Evolutionary conservation across 2,888 invertebrate species (phyloP), one percentile per base, ranked within the genome.

Genomic region (Lagria hirta): DNA sequence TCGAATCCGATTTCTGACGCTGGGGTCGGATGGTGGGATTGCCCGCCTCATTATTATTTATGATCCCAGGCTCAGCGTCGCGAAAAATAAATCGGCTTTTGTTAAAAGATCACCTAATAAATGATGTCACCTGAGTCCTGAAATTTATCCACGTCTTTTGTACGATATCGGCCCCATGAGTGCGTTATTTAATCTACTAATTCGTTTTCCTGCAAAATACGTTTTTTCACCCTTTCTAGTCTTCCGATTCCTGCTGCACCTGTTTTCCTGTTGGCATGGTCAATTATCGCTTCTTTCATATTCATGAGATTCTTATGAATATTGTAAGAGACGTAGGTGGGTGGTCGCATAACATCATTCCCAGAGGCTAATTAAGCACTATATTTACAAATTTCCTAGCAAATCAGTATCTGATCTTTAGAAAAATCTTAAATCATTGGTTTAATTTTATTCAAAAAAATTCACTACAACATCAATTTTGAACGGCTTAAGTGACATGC

Each of bases 101-200:
- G 26, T 18, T 38, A 30, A 41, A 41, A 41, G 41, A 32, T 41
- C 41, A 41, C 41, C 41, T 41, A 41, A 41, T 41, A 26, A 41
- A 40, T 40, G 32, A 24, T 26, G 32, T 40, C 40, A 40, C 40
- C 40, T 40, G 40, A 40, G 40, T 32, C 40, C 13, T 23, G 30
- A 18, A 41, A 41, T 41, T 41, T 41, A 41, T 41, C 41, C 33
- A 32, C 26, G 33, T 32, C 32, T 32, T 27, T 26, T 10, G 13
- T 26, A 18, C 33, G 26, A 33, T 41, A 41, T 41, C 32, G 26
- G 18, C 33, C 32, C 26, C 41, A 20, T 18, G 27, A 41, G 41
- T 32, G 41, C 33, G 33, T 41, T 41, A 41, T 33, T 33, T 41
- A 41, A 41, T 41, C 41, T 41, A 24, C 41, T 41, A 41, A 41